Percentiles rank a stretch among this genome's conserved stretches.
phyloP scores from a whole-genome alignment of 1,140 invertebrate genomes.

The Ceratoteleas bidentatus region DNA sequence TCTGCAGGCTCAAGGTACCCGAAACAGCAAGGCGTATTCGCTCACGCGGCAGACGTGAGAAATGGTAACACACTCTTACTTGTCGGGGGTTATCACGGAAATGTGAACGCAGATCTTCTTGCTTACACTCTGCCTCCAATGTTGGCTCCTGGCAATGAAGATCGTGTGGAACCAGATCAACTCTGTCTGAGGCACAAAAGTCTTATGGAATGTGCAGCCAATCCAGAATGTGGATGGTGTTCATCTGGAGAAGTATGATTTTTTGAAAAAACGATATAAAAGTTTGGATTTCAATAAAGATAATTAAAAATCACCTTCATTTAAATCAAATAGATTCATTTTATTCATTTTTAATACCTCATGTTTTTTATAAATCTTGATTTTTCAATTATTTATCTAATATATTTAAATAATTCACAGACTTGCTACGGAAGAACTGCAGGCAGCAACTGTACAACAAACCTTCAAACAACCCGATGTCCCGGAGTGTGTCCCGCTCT shows the following conservation, averaged over 20 bases:
- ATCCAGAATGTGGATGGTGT: slow-evolving; percentile 97
- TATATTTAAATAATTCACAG: slow-evolving; percentile 69
- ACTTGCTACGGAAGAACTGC: slow-evolving; percentile 91
- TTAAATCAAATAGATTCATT: too few relatives aligned
- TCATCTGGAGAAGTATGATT: slow-evolving; percentile 85
- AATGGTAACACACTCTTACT: slow-evolving; percentile 92
- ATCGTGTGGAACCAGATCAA: slow-evolving; percentile 85
- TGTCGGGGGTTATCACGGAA: slow-evolving; percentile 95
- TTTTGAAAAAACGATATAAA: too few relatives aligned
- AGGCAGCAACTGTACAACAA: slow-evolving; percentile 91
- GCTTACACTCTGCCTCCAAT: slow-evolving; percentile 89
- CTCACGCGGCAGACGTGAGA: slow-evolving; percentile 90
- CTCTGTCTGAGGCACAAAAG: slow-evolving; percentile 87
- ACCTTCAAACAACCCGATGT: slow-evolving; percentile 92
- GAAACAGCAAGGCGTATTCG: slow-evolving; percentile 92
- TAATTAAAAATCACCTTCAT: neutral
- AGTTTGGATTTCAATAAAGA: neutral
- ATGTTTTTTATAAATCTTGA: too few relatives aligned
- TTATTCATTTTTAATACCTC: too few relatives aligned
- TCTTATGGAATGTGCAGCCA: slow-evolving; percentile 89
- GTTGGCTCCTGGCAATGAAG: slow-evolving; percentile 85
- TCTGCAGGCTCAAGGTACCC: slow-evolving; percentile 86
- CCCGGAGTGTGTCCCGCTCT: slow-evolving; percentile 93
- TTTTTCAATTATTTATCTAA: neutral
- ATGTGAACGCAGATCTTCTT: slow-evolving; percentile 91